Conservation (phyloP, 2,888 invertebrate species). For the Apocheima hispidaria region DNA sequence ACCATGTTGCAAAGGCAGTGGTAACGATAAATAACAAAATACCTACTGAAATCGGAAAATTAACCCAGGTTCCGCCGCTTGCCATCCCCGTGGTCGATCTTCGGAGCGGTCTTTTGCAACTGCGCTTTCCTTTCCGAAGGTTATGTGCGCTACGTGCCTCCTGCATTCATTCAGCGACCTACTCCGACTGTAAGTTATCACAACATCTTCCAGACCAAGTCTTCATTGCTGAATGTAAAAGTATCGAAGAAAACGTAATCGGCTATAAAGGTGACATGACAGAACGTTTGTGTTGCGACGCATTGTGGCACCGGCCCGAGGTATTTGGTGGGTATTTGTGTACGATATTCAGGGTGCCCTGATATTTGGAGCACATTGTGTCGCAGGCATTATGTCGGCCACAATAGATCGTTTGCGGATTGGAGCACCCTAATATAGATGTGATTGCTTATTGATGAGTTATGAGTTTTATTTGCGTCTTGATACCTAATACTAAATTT, state of each 20-base stretch:
- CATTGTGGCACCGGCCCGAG: conserved; percentile 58
- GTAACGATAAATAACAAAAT: no score
- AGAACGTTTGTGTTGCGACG: conserved; percentile 64
- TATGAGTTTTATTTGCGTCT: conserved; percentile 20
- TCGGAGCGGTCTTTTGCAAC: no score
- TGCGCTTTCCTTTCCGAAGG: no score
- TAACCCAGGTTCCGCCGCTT: no score
- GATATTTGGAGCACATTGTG: conserved; percentile 42
- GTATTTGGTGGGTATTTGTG: conserved; percentile 37
- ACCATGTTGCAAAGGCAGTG: no score
- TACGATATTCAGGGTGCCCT: conserved; percentile 33
- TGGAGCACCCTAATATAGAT: conserved; percentile 32
- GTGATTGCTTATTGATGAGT: conserved; percentile 35
- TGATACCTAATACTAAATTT: not conserved
- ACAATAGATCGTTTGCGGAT: conserved; percentile 38
- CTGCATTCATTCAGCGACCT: not conserved
- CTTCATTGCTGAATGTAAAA: conserved; percentile 48
- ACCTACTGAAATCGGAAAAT: no score
- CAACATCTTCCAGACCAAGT: conserved; percentile 43
- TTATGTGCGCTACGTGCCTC: no score
- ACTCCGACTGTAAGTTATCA: not conserved
- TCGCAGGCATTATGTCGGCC: conserved; percentile 22
- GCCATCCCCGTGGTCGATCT: no score
- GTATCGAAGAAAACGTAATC: conserved; percentile 84
- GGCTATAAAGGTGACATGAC: conserved; percentile 80